Evolutionary conservation across 2,888 invertebrate genomes (phyloP).

Genomic region (Nephrotoma flavescens): DNA sequence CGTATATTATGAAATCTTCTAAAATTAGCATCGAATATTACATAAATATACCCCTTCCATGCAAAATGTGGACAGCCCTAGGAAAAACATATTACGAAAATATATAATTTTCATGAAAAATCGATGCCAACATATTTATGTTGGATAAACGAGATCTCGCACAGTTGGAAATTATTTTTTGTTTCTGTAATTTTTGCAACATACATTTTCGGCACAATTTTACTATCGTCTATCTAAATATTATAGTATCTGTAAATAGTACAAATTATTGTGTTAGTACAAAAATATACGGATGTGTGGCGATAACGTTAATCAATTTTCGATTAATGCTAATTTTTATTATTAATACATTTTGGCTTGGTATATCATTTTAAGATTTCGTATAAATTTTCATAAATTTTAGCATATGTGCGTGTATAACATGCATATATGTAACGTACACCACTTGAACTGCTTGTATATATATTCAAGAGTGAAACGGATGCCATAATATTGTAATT

Average conservation of each 20-base stretch:
- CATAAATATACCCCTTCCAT: neutral
- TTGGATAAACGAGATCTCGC: neutral
- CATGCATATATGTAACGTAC: no score
- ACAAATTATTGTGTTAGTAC: neutral
- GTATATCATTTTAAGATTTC: neutral
- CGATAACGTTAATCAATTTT: neutral
- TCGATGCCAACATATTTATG: neutral
- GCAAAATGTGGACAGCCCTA: neutral
- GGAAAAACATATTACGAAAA: neutral
- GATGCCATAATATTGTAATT: no score
- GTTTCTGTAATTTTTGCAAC: neutral
- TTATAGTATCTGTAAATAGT: neutral
- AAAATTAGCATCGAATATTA: neutral
- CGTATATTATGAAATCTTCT: neutral
- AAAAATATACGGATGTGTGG: neutral
- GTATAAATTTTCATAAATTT: neutral
- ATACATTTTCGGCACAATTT: neutral
- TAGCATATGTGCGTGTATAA: no score
- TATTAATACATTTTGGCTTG: neutral
- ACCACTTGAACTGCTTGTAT: no score
- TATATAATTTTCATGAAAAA: neutral
- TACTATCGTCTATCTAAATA: no score
- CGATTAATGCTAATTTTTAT: neutral
- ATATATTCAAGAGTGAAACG: no score
- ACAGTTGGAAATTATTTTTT: neutral